Percentiles rank a stretch among this genome's conserved stretches.
Evolutionary conservation across 2,113 vertebrate species (phyloP).

Genomic region (Atlantisia rogersi): DNA sequence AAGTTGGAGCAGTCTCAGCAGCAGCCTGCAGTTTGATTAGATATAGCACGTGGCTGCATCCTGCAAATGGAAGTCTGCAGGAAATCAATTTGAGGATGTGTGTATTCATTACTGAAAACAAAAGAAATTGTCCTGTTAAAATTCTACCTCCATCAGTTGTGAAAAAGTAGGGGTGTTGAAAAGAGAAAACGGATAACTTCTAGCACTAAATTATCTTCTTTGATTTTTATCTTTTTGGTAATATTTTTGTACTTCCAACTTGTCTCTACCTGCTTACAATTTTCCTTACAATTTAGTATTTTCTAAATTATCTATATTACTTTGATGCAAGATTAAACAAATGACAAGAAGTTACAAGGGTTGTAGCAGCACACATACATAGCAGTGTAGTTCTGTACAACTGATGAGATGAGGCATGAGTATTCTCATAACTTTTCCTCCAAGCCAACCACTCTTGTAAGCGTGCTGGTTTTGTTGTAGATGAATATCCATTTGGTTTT

Average conservation of each 20-base stretch:
- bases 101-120: neutral
- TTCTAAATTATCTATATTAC: neutral
- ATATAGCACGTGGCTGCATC: neutral
- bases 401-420: neutral
- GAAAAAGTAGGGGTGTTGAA: neutral
- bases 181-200: neutral
- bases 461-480: neutral
- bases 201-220: neutral
- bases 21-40: neutral
- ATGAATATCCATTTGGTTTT: neutral
- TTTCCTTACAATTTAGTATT: neutral
- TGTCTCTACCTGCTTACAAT: neutral
- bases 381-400: neutral
- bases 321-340: neutral
- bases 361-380: fast-evolving
- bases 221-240: neutral
- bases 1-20: neutral
- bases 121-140: neutral
- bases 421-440: neutral
- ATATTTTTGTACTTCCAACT: neutral
- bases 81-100: neutral
- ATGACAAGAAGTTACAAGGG: neutral
- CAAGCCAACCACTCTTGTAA: neutral
- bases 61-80: neutral
- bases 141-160: neutral